Conservation (phyloP, 2,797 vertebrate genomes). For the Cynopterus sphinx region DNA sequence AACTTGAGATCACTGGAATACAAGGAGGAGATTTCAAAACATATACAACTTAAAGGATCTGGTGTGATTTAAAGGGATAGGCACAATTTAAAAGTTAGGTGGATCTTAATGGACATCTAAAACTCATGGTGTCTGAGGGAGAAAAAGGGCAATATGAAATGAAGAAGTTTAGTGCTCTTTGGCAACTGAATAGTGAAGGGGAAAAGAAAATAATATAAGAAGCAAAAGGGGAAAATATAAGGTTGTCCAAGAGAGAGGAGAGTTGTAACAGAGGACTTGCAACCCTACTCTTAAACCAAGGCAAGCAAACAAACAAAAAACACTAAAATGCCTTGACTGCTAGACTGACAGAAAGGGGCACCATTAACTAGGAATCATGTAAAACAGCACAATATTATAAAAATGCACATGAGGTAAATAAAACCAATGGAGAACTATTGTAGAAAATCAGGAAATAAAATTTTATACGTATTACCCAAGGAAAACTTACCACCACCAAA, state of each 20-base stretch:
- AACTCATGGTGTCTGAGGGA: background rate
- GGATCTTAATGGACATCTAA: background rate
- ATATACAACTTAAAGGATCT: background rate
- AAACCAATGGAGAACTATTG: background rate
- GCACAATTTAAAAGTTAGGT: background rate
- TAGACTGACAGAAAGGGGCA: background rate
- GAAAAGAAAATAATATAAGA: background rate
- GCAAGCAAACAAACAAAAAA: background rate
- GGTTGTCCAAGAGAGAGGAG: background rate
- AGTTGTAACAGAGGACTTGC: background rate
- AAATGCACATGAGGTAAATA: background rate
- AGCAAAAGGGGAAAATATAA: background rate
- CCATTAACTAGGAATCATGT: background rate
- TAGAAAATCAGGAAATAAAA: conserved; percentile 18
- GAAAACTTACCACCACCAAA: background rate
- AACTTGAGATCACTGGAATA: background rate
- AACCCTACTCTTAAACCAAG: background rate
- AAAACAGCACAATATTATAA: background rate
- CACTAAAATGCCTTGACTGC: background rate
- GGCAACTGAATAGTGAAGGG: background rate
- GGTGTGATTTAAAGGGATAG: background rate
- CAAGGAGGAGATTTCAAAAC: conserved; percentile 6
- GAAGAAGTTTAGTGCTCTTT: background rate
- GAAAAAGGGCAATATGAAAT: background rate
- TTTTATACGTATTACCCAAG: background rate